These are phyloP conservation scores for Zalophus californianus DNA, from an alignment of 2,797 vertebrate genomes.

Conservation along the genomic window DNA sequence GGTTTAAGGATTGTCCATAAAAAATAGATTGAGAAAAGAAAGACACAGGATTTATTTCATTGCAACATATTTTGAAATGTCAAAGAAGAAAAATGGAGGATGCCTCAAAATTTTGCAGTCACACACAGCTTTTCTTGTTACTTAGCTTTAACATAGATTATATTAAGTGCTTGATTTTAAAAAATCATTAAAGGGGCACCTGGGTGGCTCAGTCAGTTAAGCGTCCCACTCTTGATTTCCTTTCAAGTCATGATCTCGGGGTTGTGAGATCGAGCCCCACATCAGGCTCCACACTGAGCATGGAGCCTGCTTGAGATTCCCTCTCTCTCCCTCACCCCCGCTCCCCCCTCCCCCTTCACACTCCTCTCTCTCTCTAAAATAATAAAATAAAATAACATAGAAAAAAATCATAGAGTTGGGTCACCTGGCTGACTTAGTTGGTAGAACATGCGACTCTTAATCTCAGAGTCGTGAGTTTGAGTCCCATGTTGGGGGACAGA, in stretches of 20 bases:
- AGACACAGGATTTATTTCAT: neutral
- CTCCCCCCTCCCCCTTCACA: neutral
- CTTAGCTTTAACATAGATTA: conserved; percentile 21
- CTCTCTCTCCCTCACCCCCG: neutral
- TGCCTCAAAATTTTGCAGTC: neutral
- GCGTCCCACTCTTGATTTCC: neutral
- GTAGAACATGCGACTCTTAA: neutral
- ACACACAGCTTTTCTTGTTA: neutral
- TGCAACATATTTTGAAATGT: conserved; percentile 38
- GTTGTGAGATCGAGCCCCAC: neutral
- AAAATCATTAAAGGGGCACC: neutral
- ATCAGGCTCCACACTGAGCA: neutral
- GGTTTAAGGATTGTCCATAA: neutral
- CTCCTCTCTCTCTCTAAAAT: neutral
- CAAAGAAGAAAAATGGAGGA: neutral
- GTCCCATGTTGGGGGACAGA: neutral
- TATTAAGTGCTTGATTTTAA: neutral
- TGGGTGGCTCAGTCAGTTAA: neutral
- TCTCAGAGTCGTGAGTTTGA: neutral
- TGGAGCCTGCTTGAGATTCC: neutral
- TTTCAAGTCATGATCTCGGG: neutral
- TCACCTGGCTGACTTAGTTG: neutral
- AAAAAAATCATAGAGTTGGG: neutral
- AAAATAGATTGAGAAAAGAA: neutral
- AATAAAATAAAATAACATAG: neutral